phyloP scores from a whole-genome alignment of 2,797 vertebrate genomes.

The Anguilla anguilla region DNA sequence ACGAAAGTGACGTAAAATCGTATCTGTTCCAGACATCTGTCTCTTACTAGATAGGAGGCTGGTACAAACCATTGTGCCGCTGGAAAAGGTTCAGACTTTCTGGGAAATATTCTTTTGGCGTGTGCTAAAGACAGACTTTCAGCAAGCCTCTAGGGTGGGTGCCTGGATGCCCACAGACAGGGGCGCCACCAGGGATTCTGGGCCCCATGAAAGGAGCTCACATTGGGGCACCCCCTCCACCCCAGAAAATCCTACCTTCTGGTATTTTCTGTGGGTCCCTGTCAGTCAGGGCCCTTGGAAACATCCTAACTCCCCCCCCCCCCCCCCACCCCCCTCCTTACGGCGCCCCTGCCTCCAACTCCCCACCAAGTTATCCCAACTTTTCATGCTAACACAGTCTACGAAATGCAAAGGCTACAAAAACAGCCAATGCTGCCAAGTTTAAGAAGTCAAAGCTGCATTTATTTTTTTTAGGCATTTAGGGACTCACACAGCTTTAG shows the following conservation, averaged over 20 bases:
- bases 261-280: no score
- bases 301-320: no score
- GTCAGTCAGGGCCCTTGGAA: no score
- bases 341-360: background rate
- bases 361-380: conserved; percentile 1
- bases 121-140: background rate
- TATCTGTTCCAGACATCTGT: conserved; percentile 17
- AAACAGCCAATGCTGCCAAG: background rate
- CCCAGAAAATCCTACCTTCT: no score
- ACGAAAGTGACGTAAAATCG: background rate
- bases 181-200: no score
- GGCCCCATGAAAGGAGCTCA: no score
- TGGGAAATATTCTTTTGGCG: conserved; percentile 7
- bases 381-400: background rate
- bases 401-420: background rate
- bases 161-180: background rate
- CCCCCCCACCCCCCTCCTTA: no score
- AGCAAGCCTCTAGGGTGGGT: conserved; percentile 1
- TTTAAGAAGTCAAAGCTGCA: background rate
- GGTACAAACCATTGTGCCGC: background rate
- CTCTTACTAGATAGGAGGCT: background rate
- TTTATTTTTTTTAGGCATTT: background rate
- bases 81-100: conserved; percentile 1
- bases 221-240: no score
- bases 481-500: background rate